A percentile compares a stretch with the other conserved stretches of the same genome.
Conservation (phyloP, 2,113 vertebrate species). For the Engystomops pustulosus region DNA sequence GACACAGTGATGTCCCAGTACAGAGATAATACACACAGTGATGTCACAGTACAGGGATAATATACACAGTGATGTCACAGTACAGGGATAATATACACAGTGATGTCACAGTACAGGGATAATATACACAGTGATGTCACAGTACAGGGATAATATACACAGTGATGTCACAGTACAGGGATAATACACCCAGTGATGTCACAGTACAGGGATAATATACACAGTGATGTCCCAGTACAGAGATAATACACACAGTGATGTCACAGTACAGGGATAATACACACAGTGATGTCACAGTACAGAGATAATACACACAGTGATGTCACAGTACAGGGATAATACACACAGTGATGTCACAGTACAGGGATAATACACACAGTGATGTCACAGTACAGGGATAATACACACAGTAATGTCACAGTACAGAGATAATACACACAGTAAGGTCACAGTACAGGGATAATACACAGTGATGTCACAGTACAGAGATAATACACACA, state of each 20-base stretch:
- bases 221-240: not conserved
- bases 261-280: not conserved
- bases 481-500: no score
- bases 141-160: not conserved
- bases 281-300: constrained; percentile 4
- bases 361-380: not conserved
- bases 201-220: not conserved
- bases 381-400: not conserved
- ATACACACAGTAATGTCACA: not conserved
- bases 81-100: not conserved
- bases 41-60: not conserved
- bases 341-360: not conserved
- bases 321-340: no score
- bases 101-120: not conserved
- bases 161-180: not conserved
- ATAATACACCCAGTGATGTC: not conserved
- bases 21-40: not conserved
- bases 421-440: not conserved
- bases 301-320: no score
- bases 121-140: not conserved
- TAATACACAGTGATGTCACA: not conserved
- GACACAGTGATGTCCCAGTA: not conserved
- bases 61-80: not conserved
- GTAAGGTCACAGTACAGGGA: not conserved
- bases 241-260: not conserved